These are phyloP conservation scores for Adelges cooleyi DNA, from an alignment of 1,140 invertebrate species.

Conservation along the genomic window DNA sequence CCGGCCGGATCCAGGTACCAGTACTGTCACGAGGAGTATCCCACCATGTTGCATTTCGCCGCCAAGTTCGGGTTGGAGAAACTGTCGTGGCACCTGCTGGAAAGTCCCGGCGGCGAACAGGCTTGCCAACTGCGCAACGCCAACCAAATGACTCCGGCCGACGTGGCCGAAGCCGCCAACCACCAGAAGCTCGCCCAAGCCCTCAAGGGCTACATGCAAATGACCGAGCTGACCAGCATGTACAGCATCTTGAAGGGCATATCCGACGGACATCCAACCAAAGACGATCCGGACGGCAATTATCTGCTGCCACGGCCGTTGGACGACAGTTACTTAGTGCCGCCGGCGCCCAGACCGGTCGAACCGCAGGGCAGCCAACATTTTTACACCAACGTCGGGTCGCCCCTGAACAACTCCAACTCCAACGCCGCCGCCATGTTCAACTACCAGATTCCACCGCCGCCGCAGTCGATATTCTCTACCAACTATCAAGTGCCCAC, in stretches of 20 bases:
- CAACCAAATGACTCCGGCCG: conserved; percentile 64
- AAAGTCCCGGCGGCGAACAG: conserved; percentile 67
- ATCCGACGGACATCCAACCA: conserved; percentile 40
- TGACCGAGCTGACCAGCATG: conserved; percentile 70
- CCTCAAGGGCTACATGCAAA: conserved; percentile 61
- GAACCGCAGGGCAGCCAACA: background rate
- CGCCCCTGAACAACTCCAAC: conserved; percentile 29
- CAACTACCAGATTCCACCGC: conserved; percentile 41
- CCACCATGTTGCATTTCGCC: conserved; percentile 77
- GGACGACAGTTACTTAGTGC: conserved; percentile 43
- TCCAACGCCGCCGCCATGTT: conserved; percentile 35
- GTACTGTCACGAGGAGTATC: conserved; percentile 57
- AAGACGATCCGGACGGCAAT: conserved; percentile 38
- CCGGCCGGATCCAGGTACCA: conserved; percentile 34
- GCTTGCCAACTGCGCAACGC: conserved; percentile 66
- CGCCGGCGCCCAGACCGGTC: conserved; percentile 42
- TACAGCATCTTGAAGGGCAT: conserved; percentile 72
- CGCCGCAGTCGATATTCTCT: conserved; percentile 36
- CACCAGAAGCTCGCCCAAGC: conserved; percentile 57
- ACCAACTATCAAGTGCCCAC: conserved; percentile 25
- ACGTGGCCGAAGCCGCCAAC: conserved; percentile 61
- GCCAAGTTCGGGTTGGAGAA: conserved; percentile 73
- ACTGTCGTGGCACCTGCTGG: conserved; percentile 65
- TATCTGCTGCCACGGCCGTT: conserved; percentile 45
- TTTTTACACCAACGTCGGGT: conserved; percentile 30